phyloP scores from a whole-genome alignment of 1,140 invertebrate species.

The Bombus ignitus region DNA sequence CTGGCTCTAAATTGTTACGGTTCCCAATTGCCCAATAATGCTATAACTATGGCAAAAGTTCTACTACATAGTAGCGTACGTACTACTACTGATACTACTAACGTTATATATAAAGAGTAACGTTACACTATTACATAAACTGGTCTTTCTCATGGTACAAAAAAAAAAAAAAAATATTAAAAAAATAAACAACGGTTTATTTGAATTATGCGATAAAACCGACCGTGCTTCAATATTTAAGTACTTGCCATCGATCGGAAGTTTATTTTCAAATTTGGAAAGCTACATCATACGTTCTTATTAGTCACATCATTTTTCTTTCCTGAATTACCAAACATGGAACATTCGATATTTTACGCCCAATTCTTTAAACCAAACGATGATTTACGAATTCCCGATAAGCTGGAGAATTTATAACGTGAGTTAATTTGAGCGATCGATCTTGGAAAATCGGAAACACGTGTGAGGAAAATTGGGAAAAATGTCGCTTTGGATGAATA shows the following conservation, averaged over 20 bases:
- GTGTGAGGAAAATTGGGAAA: not conserved
- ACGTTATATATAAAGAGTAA: too few relatives aligned
- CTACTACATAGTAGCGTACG: too few relatives aligned
- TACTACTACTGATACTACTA: too few relatives aligned
- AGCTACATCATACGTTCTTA: not conserved
- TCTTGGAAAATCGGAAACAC: not conserved
- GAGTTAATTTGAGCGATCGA: not conserved
- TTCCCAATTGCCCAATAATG: too few relatives aligned
- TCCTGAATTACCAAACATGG: not conserved
- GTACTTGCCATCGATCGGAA: too few relatives aligned
- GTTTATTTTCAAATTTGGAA: not conserved
- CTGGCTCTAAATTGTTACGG: too few relatives aligned
- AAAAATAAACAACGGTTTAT: not conserved
- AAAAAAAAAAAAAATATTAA: not conserved
- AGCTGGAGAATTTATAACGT: not conserved
- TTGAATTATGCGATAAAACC: not conserved
- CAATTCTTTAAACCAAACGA: not conserved
- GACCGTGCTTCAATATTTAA: not conserved
- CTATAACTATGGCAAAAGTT: too few relatives aligned
- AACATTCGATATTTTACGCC: too few relatives aligned
- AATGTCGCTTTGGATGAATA: not conserved
- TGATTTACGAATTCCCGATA: slow-evolving; percentile 12
- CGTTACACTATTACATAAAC: too few relatives aligned
- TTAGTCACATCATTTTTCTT: not conserved
- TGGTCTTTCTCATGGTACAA: not conserved